phyloP scores from a whole-genome alignment of 1,140 invertebrate genomes.

The Amyelois transitella region DNA sequence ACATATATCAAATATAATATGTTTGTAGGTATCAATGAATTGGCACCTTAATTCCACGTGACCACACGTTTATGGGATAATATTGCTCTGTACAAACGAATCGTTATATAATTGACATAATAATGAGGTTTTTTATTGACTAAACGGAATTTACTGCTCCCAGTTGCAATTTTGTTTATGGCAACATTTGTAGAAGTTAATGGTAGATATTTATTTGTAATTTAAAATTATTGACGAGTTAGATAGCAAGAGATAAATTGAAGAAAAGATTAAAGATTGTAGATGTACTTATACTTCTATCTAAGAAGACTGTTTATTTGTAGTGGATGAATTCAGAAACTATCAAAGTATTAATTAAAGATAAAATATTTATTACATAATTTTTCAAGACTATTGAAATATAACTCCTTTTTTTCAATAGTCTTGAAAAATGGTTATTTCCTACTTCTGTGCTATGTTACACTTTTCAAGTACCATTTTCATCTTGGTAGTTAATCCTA shows the following conservation, averaged over 20 bases:
- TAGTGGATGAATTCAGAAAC: too few relatives aligned
- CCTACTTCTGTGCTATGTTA: too few relatives aligned
- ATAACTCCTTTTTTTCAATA: too few relatives aligned
- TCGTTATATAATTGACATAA: background rate
- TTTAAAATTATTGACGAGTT: background rate
- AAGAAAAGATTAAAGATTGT: background rate
- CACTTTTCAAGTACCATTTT: too few relatives aligned
- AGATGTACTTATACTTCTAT: too few relatives aligned
- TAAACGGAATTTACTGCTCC: background rate
- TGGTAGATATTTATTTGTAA: background rate
- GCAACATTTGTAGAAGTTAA: background rate
- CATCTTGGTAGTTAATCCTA: too few relatives aligned
- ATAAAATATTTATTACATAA: too few relatives aligned
- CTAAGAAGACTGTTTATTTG: too few relatives aligned
- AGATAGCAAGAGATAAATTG: background rate
- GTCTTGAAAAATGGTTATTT: too few relatives aligned
- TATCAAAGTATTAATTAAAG: too few relatives aligned
- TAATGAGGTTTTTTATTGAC: background rate
- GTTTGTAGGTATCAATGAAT: background rate
- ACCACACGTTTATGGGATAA: background rate
- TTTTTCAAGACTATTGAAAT: too few relatives aligned
- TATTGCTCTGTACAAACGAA: background rate
- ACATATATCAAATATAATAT: too few relatives aligned
- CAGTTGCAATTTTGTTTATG: background rate
- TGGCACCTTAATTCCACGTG: background rate